phyloP scores from a whole-genome alignment of 1,140 invertebrate species.

The Caenorhabditis remanei region DNA sequence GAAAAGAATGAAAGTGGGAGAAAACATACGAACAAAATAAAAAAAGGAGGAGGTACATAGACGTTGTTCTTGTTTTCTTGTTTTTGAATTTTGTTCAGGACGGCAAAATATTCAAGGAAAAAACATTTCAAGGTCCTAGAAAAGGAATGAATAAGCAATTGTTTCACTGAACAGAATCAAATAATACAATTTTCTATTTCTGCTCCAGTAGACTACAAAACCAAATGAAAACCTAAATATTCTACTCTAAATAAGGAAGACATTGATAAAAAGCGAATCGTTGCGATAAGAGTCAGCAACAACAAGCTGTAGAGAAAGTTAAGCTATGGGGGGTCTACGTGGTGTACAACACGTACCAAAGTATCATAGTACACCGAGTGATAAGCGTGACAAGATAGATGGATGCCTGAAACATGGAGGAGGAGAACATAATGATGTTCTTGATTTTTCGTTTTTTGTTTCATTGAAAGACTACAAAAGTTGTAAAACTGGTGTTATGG shows the following conservation, averaged over 20 bases:
- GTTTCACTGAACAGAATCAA: too few relatives aligned
- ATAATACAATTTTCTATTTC: too few relatives aligned
- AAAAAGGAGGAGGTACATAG: background rate
- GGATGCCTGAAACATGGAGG: background rate
- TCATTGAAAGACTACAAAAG: background rate
- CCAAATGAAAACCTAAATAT: too few relatives aligned
- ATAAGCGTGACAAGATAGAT: constrained; percentile 39
- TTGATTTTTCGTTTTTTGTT: constrained; percentile 19
- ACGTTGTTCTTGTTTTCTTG: background rate
- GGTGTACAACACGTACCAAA: constrained; percentile 17
- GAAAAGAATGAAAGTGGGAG: background rate
- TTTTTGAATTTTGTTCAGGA: background rate
- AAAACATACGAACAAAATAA: background rate
- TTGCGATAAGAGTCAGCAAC: background rate
- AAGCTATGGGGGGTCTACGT: constrained; percentile 1
- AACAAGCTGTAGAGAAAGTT: background rate
- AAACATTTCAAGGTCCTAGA: too few relatives aligned
- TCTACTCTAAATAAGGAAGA: background rate
- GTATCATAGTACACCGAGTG: constrained; percentile 48
- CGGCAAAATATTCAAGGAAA: too few relatives aligned
- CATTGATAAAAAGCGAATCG: background rate
- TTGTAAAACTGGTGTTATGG: too few relatives aligned
- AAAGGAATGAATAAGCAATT: too few relatives aligned
- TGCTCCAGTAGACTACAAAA: too few relatives aligned
- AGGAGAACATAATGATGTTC: background rate